These are phyloP conservation scores for Alligator mississippiensis DNA, from an alignment of 2,113 vertebrate genomes.

Conservation along the genomic window DNA sequence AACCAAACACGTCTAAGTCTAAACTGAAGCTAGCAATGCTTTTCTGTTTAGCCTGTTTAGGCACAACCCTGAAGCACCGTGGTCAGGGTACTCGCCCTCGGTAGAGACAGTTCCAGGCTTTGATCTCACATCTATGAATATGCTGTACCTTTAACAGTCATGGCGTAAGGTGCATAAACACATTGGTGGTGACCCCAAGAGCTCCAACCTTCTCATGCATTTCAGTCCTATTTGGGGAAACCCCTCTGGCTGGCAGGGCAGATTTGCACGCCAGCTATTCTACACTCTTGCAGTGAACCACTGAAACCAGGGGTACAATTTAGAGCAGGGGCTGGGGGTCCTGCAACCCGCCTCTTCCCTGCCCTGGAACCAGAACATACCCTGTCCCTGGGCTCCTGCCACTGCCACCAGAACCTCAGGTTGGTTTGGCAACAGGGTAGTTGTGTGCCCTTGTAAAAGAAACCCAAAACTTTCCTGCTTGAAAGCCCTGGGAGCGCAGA, in stretches of 20 bases:
- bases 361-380: not conserved
- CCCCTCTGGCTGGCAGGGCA: not conserved
- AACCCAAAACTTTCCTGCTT: not conserved
- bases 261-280: not conserved
- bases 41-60: accelerated
- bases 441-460: not conserved
- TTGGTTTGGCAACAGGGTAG: not conserved
- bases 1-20: not conserved
- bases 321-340: not conserved
- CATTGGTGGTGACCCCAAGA: no score
- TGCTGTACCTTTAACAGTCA: no score
- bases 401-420: no score
- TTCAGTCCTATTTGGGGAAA: no score
- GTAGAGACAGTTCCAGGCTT: no score
- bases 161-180: no score
- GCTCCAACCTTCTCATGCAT: no score
- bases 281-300: not conserved
- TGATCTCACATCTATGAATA: no score
- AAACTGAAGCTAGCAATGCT: slow-evolving; percentile 1
- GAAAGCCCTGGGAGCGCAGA: not conserved
- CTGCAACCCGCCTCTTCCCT: accelerated
- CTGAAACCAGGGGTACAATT: not conserved
- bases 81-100: no score
- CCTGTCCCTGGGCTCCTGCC: not conserved
- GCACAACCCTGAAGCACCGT: no score